Evolutionary conservation across 2,888 invertebrate genomes (phyloP).

Genomic region (Criorhina ranunculi): DNA sequence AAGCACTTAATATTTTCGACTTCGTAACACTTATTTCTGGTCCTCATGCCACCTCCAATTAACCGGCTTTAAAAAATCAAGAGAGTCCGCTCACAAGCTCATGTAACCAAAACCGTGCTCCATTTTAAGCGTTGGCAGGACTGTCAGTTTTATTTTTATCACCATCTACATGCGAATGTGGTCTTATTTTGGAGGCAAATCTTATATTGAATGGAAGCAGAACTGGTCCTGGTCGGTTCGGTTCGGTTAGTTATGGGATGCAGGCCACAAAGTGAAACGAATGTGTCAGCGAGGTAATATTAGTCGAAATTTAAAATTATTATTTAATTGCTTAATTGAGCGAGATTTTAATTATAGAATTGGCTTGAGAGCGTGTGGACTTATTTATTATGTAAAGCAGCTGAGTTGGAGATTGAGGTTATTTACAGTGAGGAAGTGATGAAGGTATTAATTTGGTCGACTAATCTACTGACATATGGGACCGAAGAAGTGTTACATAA

Average conservation of each 20-base stretch:
- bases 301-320: conserved; percentile 52
- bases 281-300: conserved; percentile 64
- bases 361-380: background rate
- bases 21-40: conserved; percentile 54
- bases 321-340: conserved; percentile 70
- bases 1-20: conserved; percentile 23
- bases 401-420: background rate
- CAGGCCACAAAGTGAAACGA: conserved; percentile 36
- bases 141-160: conserved; percentile 56
- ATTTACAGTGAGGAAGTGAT: too few species aligned
- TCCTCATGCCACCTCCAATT: conserved; percentile 39
- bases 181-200: conserved; percentile 43
- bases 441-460: too few species aligned
- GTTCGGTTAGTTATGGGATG: conserved; percentile 41
- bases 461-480: too few species aligned
- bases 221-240: conserved; percentile 29
- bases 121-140: conserved; percentile 21
- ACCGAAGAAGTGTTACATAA: too few species aligned
- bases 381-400: conserved; percentile 12
- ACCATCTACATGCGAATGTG: conserved; percentile 47
- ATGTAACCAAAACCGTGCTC: conserved; percentile 45
- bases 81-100: conserved; percentile 19
- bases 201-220: conserved; percentile 3
- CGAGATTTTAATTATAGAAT: conserved; percentile 33
- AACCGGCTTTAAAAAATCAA: conserved; percentile 35